phyloP scores from a whole-genome alignment of 2,888 invertebrate species.

The Drosophila algonquin region DNA sequence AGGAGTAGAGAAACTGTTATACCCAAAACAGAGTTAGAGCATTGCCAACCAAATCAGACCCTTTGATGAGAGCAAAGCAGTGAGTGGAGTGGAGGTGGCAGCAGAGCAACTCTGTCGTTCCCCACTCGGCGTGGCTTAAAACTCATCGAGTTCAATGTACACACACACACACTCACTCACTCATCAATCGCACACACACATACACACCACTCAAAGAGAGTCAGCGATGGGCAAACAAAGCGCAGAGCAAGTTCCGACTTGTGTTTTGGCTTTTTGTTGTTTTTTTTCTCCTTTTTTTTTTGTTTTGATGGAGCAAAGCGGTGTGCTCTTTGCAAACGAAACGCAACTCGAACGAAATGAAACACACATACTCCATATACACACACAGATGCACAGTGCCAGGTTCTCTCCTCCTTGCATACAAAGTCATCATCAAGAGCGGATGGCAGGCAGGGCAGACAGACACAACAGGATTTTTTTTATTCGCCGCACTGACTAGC shows the following conservation, averaged over 20 bases:
- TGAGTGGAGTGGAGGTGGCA: background rate
- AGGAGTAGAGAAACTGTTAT: background rate
- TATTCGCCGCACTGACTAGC: constrained; percentile 46
- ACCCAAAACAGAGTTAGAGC: background rate
- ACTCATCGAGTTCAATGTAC: constrained; percentile 52
- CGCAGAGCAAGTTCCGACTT: constrained; percentile 72
- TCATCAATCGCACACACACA: constrained; percentile 16
- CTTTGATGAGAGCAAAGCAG: background rate
- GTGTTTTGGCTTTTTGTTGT: constrained; percentile 64
- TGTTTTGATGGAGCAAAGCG: constrained; percentile 57
- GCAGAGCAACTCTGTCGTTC: background rate
- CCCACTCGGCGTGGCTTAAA: background rate
- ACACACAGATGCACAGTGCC: constrained; percentile 17
- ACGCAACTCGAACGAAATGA: constrained; percentile 60
- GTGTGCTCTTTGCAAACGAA: constrained; percentile 42
- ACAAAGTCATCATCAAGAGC: constrained; percentile 51
- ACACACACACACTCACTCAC: constrained; percentile 16
- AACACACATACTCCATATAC: constrained; percentile 41
- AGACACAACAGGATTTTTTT: constrained; percentile 73
- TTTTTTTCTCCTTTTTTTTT: constrained; percentile 16
- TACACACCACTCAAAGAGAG: constrained; percentile 27
- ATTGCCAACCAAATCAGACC: background rate
- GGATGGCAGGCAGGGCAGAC: constrained; percentile 26
- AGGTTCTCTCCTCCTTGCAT: constrained; percentile 40
- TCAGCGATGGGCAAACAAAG: constrained; percentile 65